Evolutionary conservation across 2,888 invertebrate genomes (phyloP), one percentile per base, ranked within the genome.

Genomic region (Eledona agricola): DNA sequence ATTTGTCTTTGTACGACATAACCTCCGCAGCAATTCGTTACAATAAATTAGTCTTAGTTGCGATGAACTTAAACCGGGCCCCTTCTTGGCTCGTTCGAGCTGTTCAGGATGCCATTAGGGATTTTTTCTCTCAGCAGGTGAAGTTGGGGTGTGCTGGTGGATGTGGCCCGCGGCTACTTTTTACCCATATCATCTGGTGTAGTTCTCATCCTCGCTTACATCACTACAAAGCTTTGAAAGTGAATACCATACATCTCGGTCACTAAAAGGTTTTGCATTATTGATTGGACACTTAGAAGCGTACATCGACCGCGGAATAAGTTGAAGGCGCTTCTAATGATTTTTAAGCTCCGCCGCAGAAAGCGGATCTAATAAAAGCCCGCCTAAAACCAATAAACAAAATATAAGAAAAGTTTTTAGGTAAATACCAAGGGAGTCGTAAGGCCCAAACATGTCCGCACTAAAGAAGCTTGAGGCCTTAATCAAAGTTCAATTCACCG

Each of bases 401-500:
- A 58, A 58, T 56, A 59, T 57, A 57, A 63, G 65, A 65, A 67
- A 70, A 67, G 59, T 69, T 70, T 69, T 69, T 69, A 58, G 62
- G 62, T 59, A 59, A 64, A 62, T 64, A 63, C 60, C 69, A 57
- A 35, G 70, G 65, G 68, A 67, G 61, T 59, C 59, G 62, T 66
- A 65, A 63, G 64, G 63, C 63, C 59, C 64, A 58, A 64, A 60
- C 60, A 64, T 64, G 65, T 63, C 63, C 59, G 59, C 57, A 51
- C 58, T 60, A 62, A 64, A 62, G 60, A 58, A 63, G 59, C 59
- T 60, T 42, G 60, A 54, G 62, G 66, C 65, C 68, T 69, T 70
- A 71, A 72, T 72, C 71, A 71, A 72, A 72, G 69, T 69, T 69
- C 70, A 71, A 71, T 72, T 67, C 67, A 60, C 61, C 63, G 67